These are phyloP conservation scores for Pelagia noctiluca DNA, from an alignment of 30 jellyfish, hydroid and myxozoan genomes.

Conservation along the genomic window DNA sequence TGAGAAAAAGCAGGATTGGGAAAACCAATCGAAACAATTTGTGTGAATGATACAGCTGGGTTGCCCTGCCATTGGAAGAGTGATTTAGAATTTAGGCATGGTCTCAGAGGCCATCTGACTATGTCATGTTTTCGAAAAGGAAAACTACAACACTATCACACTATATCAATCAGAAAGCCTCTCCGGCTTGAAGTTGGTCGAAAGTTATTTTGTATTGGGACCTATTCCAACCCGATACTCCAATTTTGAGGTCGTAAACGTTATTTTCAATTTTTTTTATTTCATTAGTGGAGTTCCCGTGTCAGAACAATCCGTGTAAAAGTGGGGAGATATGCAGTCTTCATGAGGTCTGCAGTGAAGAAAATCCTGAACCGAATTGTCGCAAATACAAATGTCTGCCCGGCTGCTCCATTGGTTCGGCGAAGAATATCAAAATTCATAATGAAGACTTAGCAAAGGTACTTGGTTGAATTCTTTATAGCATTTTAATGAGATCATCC, in stretches of 20 bases:
- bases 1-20: too few species aligned
- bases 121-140: too few species aligned
- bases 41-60: too few species aligned
- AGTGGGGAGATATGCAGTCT: constrained; percentile 63
- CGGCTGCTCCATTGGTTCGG: constrained; percentile 57
- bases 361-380: constrained; percentile 28
- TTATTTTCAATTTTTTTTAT: background rate
- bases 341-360: constrained; percentile 62
- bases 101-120: too few species aligned
- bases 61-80: too few species aligned
- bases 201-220: background rate
- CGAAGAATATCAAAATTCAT: constrained; percentile 54
- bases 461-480: background rate
- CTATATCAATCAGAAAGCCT: too few species aligned
- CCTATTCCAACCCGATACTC: background rate
- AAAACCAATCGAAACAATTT: too few species aligned
- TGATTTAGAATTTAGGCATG: too few species aligned
- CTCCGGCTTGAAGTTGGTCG: too few species aligned
- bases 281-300: constrained; percentile 78
- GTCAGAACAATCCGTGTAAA: constrained; percentile 79
- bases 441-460: constrained; percentile 49
- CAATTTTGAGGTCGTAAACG: background rate
- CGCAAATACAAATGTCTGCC: constrained; percentile 53
- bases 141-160: too few species aligned
- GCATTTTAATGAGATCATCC: background rate